Conservation (phyloP, 1,140 invertebrate genomes). For the Drosophila pandora region DNA sequence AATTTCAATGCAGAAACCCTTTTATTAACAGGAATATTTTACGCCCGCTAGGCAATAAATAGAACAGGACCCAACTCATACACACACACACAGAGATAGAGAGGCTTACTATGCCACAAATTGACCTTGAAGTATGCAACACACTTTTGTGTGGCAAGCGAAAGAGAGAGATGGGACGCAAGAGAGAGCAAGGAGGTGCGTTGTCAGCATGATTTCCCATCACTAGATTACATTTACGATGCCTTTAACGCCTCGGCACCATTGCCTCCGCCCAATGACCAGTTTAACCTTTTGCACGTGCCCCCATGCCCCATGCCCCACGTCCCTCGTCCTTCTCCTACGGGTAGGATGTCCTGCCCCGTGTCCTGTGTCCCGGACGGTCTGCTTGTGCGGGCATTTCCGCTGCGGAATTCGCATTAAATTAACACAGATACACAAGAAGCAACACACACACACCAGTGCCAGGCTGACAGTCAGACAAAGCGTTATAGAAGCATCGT, state of each 20-base stretch:
- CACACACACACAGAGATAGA: neutral
- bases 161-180: neutral
- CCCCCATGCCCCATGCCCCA: conserved; percentile 7
- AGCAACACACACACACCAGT: conserved; percentile 1
- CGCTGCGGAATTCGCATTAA: conserved; percentile 78
- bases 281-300: conserved; percentile 75
- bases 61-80: conserved; percentile 21
- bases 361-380: conserved; percentile 16
- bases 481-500: conserved; percentile 66
- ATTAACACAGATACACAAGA: conserved; percentile 62
- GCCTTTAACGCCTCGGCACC: conserved; percentile 56
- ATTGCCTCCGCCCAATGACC: conserved; percentile 59
- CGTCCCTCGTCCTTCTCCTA: neutral
- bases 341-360: neutral
- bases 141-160: conserved; percentile 46
- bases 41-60: conserved; percentile 35
- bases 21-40: conserved; percentile 16
- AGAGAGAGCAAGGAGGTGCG: conserved; percentile 16
- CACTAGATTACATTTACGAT: conserved; percentile 59
- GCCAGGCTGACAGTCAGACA: conserved; percentile 30
- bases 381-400: conserved; percentile 63
- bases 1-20: conserved; percentile 19
- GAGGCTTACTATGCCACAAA: conserved; percentile 15
- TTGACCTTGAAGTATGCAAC: conserved; percentile 80
- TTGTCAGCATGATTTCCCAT: conserved; percentile 64